Evolutionary conservation across 2,797 vertebrate species (phyloP).

Genomic region (Malurus splendens): DNA sequence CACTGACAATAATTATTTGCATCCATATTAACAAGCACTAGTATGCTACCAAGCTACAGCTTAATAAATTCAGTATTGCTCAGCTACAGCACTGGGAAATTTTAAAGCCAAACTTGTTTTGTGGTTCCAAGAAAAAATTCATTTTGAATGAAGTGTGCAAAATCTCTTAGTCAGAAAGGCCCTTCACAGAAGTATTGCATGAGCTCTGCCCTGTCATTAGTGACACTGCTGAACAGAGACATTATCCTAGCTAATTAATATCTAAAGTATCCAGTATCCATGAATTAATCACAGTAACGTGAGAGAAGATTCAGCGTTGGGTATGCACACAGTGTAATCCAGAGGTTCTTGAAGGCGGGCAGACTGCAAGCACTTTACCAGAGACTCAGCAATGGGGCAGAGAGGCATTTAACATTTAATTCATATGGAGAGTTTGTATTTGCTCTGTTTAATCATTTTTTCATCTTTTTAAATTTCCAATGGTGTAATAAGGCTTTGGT

Average conservation of each 20-base stretch:
- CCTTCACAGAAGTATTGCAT: not conserved
- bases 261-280: not conserved
- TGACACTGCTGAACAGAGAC: not conserved
- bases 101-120: not conserved
- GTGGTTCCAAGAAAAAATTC: not conserved
- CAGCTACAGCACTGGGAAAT: fast-evolving
- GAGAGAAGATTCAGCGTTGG: not conserved
- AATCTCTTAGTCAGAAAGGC: not conserved
- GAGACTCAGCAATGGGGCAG: not conserved
- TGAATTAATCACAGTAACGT: constrained; percentile 9
- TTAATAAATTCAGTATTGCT: not conserved
- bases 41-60: not conserved
- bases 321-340: not conserved
- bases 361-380: not conserved
- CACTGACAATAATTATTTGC: not conserved
- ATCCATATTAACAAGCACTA: not conserved
- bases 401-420: not conserved
- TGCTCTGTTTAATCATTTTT: not conserved
- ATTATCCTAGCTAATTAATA: not conserved
- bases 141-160: not conserved
- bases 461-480: not conserved
- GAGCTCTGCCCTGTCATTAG: not conserved
- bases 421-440: not conserved
- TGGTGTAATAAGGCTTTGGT: not conserved
- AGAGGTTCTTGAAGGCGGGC: not conserved